Conservation (phyloP, 2,888 invertebrate genomes). For the Drosophila ezoana region DNA sequence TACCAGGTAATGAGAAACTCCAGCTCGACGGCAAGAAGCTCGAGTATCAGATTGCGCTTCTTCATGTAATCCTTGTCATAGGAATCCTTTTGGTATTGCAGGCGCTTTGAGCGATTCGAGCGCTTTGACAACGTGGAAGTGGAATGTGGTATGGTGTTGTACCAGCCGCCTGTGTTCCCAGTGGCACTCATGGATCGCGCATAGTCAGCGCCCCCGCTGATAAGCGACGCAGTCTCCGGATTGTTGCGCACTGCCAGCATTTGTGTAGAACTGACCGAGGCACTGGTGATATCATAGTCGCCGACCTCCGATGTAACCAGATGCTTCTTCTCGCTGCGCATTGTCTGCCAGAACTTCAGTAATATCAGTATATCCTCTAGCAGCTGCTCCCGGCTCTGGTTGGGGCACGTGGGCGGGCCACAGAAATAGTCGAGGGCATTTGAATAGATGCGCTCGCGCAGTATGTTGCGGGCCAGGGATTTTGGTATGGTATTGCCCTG, state of each 20-base stretch:
- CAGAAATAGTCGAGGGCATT: constrained; percentile 98
- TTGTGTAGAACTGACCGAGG: constrained; percentile 81
- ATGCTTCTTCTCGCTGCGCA: constrained; percentile 97
- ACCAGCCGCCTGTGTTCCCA: constrained; percentile 90
- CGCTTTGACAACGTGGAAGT: constrained; percentile 90
- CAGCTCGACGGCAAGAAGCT: constrained; percentile 96
- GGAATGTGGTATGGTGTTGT: constrained; percentile 95
- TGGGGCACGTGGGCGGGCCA: constrained; percentile 94
- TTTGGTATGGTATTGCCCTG: constrained; percentile 96
- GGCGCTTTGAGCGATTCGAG: constrained; percentile 90
- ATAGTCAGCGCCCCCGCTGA: constrained; percentile 85
- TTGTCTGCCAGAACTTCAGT: constrained; percentile 97
- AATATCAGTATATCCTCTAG: constrained; percentile 95
- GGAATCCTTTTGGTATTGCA: constrained; percentile 89
- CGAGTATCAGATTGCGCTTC: constrained; percentile 96
- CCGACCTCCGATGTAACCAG: constrained; percentile 93
- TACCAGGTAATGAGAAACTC: constrained; percentile 98
- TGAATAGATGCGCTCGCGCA: constrained; percentile 97
- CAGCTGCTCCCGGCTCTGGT: constrained; percentile 91
- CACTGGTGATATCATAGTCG: constrained; percentile 86
- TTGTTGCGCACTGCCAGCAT: constrained; percentile 83
- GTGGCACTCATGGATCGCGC: constrained; percentile 86
- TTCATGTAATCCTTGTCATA: constrained; percentile 97
- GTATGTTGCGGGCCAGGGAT: constrained; percentile 94
- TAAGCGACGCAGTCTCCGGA: constrained; percentile 85